These are phyloP conservation scores for Liasis olivaceus DNA, from an alignment of 2,797 vertebrate genomes.

Conservation along the genomic window DNA sequence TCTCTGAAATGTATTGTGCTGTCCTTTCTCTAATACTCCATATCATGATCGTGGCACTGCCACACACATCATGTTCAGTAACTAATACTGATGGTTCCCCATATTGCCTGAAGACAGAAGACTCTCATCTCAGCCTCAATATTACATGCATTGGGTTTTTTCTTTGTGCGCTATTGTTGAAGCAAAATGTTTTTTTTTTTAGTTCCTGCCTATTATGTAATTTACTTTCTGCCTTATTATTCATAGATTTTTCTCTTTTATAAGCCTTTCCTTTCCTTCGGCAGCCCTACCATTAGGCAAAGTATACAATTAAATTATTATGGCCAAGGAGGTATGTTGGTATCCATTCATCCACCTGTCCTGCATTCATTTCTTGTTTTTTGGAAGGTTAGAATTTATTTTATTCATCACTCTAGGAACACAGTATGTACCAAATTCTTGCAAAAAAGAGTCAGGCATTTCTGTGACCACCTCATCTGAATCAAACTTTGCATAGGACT, in stretches of 20 bases:
- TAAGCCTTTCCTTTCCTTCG: conserved; percentile 11
- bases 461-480: background rate
- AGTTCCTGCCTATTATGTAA: conserved; percentile 7
- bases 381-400: background rate
- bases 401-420: too few species aligned
- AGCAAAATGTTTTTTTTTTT: background rate
- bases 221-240: background rate
- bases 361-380: background rate
- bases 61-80: conserved; percentile 25
- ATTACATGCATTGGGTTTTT: background rate
- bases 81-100: conserved; percentile 11
- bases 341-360: too few species aligned
- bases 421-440: background rate
- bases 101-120: background rate
- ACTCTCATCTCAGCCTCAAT: conserved; percentile 18
- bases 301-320: too few species aligned
- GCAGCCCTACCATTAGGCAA: background rate
- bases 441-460: background rate
- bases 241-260: background rate
- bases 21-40: background rate
- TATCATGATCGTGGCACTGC: background rate
- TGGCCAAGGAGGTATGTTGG: too few species aligned
- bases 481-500: background rate
- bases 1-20: background rate
- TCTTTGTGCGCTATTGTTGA: background rate